Percentiles rank a stretch among this genome's conserved stretches.
Evolutionary conservation across 2,113 vertebrate species (phyloP).

Genomic region (Lophotis ruficrista): DNA sequence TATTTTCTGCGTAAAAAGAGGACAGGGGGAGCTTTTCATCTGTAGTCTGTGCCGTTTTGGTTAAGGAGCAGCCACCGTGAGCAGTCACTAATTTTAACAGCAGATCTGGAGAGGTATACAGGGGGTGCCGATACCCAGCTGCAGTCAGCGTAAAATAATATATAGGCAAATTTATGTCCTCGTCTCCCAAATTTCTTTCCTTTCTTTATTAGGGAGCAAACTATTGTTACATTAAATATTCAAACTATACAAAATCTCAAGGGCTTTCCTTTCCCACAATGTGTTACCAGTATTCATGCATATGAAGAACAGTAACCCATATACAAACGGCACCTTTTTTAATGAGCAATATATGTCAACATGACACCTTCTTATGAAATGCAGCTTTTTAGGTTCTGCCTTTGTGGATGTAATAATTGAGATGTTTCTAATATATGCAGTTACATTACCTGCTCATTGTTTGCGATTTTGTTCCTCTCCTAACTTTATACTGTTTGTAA

Average conservation of each 20-base stretch:
- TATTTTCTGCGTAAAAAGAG: slow-evolving; percentile 13
- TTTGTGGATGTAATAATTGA: slow-evolving; percentile 74
- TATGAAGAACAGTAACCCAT: slow-evolving; percentile 66
- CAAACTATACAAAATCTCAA: slow-evolving; percentile 66
- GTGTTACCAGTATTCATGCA: slow-evolving; percentile 67
- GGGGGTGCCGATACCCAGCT: slow-evolving; percentile 8
- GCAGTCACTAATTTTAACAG: neutral
- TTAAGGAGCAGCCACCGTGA: slow-evolving; percentile 17
- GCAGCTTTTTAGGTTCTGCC: slow-evolving; percentile 63
- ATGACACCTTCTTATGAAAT: slow-evolving; percentile 72
- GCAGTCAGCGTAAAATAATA: neutral
- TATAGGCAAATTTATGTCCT: slow-evolving; percentile 47
- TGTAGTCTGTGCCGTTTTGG: neutral
- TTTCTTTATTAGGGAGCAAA: slow-evolving; percentile 65
- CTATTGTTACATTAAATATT: slow-evolving; percentile 72
- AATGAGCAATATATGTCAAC: slow-evolving; percentile 74
- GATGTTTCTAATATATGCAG: slow-evolving; percentile 71
- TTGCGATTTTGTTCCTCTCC: slow-evolving; percentile 32
- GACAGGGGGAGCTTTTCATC: neutral
- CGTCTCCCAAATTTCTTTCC: slow-evolving; percentile 57
- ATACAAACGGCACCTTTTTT: slow-evolving; percentile 68
- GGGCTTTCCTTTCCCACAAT: slow-evolving; percentile 64
- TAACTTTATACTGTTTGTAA: slow-evolving; percentile 44
- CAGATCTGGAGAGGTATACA: neutral
- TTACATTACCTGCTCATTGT: slow-evolving; percentile 59